Evolutionary conservation across 2,797 vertebrate genomes (phyloP), one percentile per base, ranked within the genome.

Genomic region (Rhabdomys pumilio): DNA sequence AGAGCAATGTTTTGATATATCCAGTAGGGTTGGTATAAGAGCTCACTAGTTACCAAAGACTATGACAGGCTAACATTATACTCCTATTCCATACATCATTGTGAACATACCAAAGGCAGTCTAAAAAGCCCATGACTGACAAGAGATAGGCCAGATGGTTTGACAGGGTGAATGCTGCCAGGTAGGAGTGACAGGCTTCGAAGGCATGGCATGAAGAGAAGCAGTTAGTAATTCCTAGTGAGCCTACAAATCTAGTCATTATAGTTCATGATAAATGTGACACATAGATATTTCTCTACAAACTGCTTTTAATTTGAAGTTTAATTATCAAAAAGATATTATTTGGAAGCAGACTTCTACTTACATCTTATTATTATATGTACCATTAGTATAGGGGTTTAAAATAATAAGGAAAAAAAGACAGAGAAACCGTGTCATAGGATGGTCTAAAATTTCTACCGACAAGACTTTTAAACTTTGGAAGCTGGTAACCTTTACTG

Each of bases 261-360:
- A 0, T 57, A 96, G 87, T 96, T 83, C 67, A 90, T 73, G 75
- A 44, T n/a, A 63, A 2, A 0, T 90, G 0, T 88, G 13, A 87
- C 79, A 85, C 91, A 29, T 47, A 55, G 84, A 86, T 4, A 94
- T 88, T 13, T 94, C 81, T 13, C 63, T 82, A n/a, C n/a, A 44
- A 59, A 75, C 8, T 76, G 73, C 67, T 89, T 44, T 90, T 95
- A 50, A 84, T 91, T 96, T 83, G 17, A 73, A 96, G 67, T 77
- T 53, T 91, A 3, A 34, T 83, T 93, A 72, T 93, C 69, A 65
- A 94, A 96, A 75, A 72, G 34, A 90, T 93, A 86, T 41, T 50
- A 7, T 94, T 94, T 81, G 50, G 47, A 59, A 87, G 26, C 34
- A 87, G 1, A 83, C 61, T 72, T 17, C 1, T 65, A 84, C 76